Conservation (phyloP, 2,888 invertebrate genomes). For the Drosophila glabriapex region DNA sequence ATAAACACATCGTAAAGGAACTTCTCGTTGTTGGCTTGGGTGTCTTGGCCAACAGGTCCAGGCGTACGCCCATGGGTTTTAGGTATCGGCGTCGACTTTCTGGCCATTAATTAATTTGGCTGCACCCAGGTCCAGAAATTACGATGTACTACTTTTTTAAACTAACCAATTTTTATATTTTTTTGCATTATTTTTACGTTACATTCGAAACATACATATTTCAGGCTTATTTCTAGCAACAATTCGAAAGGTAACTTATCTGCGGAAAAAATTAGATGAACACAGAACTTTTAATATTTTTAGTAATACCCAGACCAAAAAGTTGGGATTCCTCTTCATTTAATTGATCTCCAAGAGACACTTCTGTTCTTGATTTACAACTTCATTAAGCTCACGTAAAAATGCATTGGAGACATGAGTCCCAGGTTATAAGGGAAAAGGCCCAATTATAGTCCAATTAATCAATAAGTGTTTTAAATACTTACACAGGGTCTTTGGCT, state of each 20-base stretch:
- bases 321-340: background rate
- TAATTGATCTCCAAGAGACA: background rate
- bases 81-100: conserved; percentile 56
- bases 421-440: background rate
- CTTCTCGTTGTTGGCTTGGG: conserved; percentile 61
- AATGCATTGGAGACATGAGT: background rate
- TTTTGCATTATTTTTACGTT: background rate
- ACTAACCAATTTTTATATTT: conserved; percentile 17
- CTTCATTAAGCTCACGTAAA: background rate
- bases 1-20: conserved; percentile 59
- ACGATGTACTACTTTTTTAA: background rate
- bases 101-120: conserved; percentile 44
- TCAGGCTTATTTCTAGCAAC: background rate
- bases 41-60: conserved; percentile 65
- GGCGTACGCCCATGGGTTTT: conserved; percentile 56
- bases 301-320: background rate
- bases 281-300: background rate
- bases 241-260: background rate
- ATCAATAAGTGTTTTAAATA: background rate
- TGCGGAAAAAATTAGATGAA: background rate
- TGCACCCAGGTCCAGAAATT: conserved; percentile 36
- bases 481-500: no score
- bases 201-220: background rate
- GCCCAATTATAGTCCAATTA: background rate
- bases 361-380: background rate